A percentile compares a stretch with the other conserved stretches of the same genome.
phyloP scores from a whole-genome alignment of 2,113 vertebrate genomes.

The Arenaria interpres region DNA sequence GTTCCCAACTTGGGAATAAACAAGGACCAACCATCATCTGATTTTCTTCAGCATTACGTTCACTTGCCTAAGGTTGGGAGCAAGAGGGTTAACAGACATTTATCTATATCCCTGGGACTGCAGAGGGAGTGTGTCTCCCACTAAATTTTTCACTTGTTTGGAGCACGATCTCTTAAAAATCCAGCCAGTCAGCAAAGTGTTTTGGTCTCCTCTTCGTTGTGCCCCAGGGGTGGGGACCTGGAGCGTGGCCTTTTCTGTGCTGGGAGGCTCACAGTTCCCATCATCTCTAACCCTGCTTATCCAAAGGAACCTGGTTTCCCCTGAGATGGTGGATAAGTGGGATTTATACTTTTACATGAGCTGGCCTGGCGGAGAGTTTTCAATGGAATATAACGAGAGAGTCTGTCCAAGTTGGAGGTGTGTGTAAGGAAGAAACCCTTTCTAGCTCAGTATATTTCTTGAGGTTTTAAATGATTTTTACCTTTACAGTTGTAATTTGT shows the following conservation, averaged over 20 bases:
- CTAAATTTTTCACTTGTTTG: background rate
- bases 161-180: background rate
- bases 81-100: background rate
- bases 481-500: background rate
- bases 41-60: background rate
- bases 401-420: background rate
- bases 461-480: background rate
- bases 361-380: background rate
- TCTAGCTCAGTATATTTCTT: background rate
- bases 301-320: background rate
- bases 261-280: background rate
- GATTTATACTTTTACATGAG: background rate
- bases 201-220: background rate
- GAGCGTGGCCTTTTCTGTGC: background rate
- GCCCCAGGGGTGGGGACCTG: background rate
- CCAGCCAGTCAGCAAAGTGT: background rate
- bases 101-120: background rate
- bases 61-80: background rate
- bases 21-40: background rate
- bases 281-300: background rate
- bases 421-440: background rate
- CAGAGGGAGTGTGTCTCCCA: background rate
- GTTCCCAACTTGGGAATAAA: background rate
- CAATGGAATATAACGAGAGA: background rate
- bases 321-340: background rate